Percentiles rank a stretch among this genome's conserved stretches.
Evolutionary conservation across 2,797 vertebrate species (phyloP).

Genomic region (Chromis chromis): DNA sequence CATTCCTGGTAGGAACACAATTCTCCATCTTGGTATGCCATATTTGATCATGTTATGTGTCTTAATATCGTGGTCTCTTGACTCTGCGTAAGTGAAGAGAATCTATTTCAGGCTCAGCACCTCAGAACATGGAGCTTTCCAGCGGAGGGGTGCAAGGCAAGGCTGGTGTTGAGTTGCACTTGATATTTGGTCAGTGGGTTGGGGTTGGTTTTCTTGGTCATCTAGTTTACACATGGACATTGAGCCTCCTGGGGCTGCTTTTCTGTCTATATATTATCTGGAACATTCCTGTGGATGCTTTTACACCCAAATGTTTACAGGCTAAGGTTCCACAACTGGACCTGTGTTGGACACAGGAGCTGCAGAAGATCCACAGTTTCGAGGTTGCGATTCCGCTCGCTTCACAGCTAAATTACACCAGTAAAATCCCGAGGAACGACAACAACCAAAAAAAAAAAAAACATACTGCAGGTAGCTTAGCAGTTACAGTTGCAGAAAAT

Average conservation of each 20-base stretch:
- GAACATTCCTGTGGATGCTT: constrained; percentile 50
- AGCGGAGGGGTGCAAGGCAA: constrained; percentile 18
- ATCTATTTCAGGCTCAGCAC: constrained; percentile 73
- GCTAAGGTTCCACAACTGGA: constrained; percentile 13
- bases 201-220: constrained; percentile 47
- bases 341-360: neutral
- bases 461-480: constrained; percentile 34
- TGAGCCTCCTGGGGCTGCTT: neutral
- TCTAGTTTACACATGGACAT: constrained; percentile 22
- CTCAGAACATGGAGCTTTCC: constrained; percentile 40
- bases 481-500: constrained; percentile 18
- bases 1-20: constrained; percentile 2
- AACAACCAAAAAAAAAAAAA: neutral
- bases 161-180: constrained; percentile 74
- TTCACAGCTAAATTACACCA: constrained; percentile 5
- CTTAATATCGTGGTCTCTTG: constrained; percentile 36
- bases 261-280: constrained; percentile 42
- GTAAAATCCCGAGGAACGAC: neutral
- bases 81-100: constrained; percentile 45
- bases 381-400: neutral
- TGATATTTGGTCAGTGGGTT: constrained; percentile 62
- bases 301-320: constrained; percentile 46
- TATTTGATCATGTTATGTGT: constrained; percentile 2
- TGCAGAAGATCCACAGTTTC: constrained; percentile 7
- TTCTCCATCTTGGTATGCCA: constrained; percentile 3